A percentile compares a stretch with the other conserved stretches of the same genome.
phyloP scores from a whole-genome alignment of 2,113 vertebrate genomes.

The Chunga burmeisteri region DNA sequence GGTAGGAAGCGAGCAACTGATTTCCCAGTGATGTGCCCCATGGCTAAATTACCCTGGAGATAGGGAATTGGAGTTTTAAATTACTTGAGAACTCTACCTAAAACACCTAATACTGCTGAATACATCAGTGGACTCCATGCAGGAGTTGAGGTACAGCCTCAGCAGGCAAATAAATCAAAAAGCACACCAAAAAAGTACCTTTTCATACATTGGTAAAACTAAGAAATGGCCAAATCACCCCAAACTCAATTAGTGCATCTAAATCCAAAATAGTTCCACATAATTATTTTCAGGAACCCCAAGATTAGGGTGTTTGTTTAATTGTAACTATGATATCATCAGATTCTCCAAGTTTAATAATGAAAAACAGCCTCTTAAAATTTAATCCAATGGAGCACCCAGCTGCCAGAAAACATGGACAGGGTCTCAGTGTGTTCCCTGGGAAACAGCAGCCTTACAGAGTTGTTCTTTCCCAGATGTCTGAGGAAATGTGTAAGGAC shows the following conservation, averaged over 20 bases:
- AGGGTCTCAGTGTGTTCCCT: neutral
- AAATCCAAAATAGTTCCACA: neutral
- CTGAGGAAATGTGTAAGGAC: neutral
- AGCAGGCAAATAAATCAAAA: neutral
- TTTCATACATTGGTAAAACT: neutral
- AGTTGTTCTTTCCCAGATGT: neutral
- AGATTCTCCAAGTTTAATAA: neutral
- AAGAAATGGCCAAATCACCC: neutral
- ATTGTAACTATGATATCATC: neutral
- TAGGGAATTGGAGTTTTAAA: neutral
- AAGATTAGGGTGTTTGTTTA: neutral
- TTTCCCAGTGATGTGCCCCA: neutral
- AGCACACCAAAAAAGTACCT: neutral
- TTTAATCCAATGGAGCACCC: neutral
- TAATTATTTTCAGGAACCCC: neutral
- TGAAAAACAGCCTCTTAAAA: neutral
- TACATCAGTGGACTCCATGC: accelerated
- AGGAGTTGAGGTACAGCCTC: neutral
- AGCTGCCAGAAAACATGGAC: neutral
- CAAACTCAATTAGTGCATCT: neutral
- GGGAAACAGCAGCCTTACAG: neutral
- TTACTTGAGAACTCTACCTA: neutral
- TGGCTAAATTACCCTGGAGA: neutral
- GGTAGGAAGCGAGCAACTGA: neutral
- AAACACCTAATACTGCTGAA: neutral